Conservation (phyloP, 2,113 vertebrate species). For the Cathartes aura region DNA sequence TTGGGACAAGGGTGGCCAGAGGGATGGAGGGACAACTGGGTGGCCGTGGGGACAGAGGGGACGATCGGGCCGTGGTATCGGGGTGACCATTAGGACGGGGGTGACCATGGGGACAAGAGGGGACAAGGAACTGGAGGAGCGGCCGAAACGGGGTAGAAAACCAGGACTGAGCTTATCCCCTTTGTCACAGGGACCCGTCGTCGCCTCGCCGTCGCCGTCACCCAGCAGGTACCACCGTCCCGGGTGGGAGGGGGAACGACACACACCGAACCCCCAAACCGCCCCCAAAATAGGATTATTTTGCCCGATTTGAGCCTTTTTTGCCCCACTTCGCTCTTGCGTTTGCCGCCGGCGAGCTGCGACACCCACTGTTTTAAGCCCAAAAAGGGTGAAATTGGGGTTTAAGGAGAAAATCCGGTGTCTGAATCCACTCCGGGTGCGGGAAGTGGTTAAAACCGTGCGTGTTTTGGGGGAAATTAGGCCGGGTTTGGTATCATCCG, state of each 20-base stretch:
- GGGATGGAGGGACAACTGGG: neutral
- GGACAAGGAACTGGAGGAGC: neutral
- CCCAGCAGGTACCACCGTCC: neutral
- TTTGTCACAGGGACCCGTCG: neutral
- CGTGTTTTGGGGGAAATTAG: neutral
- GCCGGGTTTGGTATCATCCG: neutral
- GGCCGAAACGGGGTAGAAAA: neutral
- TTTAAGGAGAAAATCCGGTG: accelerated
- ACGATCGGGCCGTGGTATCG: no score
- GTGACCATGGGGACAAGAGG: neutral
- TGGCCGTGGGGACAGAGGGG: neutral
- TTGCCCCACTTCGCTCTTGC: neutral
- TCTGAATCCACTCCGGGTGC: accelerated
- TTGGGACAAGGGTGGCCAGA: neutral
- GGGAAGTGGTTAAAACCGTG: neutral
- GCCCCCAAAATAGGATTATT: neutral
- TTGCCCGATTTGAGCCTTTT: neutral
- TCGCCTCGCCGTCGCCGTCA: neutral
- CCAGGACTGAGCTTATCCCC: neutral
- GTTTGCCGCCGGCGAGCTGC: no score
- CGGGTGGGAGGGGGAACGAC: neutral
- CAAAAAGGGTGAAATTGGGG: neutral
- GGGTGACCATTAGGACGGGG: neutral
- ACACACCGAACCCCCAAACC: neutral
- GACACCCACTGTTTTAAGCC: neutral